These are phyloP conservation scores for Lampropteryx suffumata DNA, from an alignment of 2,888 invertebrate genomes.

Conservation along the genomic window DNA sequence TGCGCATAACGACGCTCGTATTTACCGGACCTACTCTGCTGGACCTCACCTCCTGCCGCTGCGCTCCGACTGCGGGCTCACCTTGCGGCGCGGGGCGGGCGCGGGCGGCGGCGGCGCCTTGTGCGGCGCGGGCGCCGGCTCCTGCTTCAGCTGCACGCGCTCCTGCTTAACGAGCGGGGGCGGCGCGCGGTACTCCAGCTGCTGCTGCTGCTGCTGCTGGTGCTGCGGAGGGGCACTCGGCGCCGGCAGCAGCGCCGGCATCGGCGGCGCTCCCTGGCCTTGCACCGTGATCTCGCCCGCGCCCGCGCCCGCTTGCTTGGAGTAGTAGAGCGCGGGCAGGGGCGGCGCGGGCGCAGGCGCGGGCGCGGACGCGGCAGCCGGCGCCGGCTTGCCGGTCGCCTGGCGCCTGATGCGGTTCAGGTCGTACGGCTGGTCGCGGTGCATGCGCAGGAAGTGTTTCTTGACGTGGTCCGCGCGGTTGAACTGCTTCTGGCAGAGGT, in stretches of 20 bases:
- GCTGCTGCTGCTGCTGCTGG: too few relatives aligned
- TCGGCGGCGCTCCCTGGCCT: slow-evolving; percentile 40
- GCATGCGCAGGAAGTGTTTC: slow-evolving; percentile 96
- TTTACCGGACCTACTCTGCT: too few relatives aligned
- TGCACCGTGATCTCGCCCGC: too few relatives aligned
- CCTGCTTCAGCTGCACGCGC: slow-evolving; percentile 66
- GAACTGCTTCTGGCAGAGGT: slow-evolving; percentile 95
- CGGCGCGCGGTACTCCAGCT: slow-evolving; percentile 37
- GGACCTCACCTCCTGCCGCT: too few relatives aligned
- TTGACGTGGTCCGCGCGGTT: slow-evolving; percentile 97
- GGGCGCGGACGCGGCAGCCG: slow-evolving; percentile 46
- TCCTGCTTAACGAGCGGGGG: slow-evolving; percentile 62
- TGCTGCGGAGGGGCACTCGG: too few relatives aligned
- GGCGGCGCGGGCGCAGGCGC: slow-evolving; percentile 52
- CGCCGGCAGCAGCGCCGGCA: slow-evolving; percentile 35
- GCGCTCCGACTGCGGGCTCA: slow-evolving; percentile 33
- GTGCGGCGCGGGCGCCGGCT: slow-evolving; percentile 73
- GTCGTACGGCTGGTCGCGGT: slow-evolving; percentile 94
- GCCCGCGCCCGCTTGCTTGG: too few relatives aligned
- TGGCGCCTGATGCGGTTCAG: slow-evolving; percentile 90
- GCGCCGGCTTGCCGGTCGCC: slow-evolving; percentile 76
- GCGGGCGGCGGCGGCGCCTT: slow-evolving; percentile 38
- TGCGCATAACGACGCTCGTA: slow-evolving; percentile 41
- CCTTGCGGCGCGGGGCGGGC: slow-evolving; percentile 38
- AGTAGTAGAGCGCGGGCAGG: slow-evolving; percentile 32